Evolutionary conservation across 2,797 vertebrate species (phyloP).

Genomic region (Onychomys arenicola): DNA sequence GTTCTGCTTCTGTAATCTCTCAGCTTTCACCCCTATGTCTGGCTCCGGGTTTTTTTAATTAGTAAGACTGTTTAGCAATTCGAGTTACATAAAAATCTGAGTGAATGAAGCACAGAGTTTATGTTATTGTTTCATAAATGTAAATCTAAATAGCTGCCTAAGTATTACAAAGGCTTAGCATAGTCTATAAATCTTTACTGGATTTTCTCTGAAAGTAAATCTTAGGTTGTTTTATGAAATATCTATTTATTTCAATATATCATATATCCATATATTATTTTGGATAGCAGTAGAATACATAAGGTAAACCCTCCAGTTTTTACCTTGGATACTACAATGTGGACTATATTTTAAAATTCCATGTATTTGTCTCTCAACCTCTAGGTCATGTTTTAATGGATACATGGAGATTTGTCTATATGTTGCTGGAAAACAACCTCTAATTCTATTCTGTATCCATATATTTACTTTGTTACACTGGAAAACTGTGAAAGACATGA

Average conservation of each 20-base stretch:
- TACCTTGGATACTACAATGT: not conserved
- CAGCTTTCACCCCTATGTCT: no score
- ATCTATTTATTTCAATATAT: slow-evolving; percentile 18
- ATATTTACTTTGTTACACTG: slow-evolving; percentile 16
- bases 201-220: slow-evolving; percentile 40
- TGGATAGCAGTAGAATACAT: not conserved
- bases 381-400: not conserved
- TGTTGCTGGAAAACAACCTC: not conserved
- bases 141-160: not conserved
- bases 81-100: not conserved
- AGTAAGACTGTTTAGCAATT: no score
- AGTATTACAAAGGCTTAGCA: not conserved
- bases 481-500: not conserved
- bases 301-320: not conserved
- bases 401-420: not conserved
- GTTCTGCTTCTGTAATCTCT: no score
- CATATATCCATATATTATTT: not conserved
- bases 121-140: not conserved
- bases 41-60: no score
- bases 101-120: not conserved
- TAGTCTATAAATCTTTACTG: not conserved
- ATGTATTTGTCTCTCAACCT: not conserved
- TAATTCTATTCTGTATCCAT: not conserved
- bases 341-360: not conserved
- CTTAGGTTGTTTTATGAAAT: not conserved